Conservation (phyloP, 2,888 invertebrate genomes). For the Mesoligia furuncula region DNA sequence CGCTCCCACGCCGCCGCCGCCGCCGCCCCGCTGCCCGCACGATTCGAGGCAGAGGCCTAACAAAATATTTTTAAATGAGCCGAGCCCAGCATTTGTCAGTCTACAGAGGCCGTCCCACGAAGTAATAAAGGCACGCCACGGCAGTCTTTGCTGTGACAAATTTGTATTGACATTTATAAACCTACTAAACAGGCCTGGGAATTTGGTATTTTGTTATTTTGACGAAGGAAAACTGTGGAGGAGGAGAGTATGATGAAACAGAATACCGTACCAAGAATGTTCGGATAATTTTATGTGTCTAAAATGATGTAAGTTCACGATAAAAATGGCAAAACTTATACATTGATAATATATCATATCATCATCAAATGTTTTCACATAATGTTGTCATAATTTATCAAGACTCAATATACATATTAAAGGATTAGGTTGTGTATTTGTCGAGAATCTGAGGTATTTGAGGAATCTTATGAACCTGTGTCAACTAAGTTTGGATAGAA, state of each 20-base stretch:
- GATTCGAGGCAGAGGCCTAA: no score
- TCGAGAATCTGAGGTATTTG: no score
- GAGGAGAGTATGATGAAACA: neutral
- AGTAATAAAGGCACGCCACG: constrained; percentile 55
- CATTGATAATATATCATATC: no score
- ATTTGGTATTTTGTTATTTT: constrained; percentile 37
- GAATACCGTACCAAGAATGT: neutral
- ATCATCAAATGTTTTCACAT: no score
- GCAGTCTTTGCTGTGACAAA: constrained; percentile 52
- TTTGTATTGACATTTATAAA: constrained; percentile 52
- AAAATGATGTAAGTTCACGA: neutral
- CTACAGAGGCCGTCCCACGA: constrained; percentile 6
- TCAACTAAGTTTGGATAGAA: no score
- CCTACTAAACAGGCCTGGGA: constrained; percentile 21
- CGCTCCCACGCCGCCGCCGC: no score
- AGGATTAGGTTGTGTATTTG: no score
- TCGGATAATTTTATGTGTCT: neutral
- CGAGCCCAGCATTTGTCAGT: constrained; percentile 33
- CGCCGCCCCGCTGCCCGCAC: no score
- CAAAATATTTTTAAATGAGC: constrained; percentile 24
- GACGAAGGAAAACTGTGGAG: neutral
- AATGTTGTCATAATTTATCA: no score
- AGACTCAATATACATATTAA: no score
- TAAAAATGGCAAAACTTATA: no score
- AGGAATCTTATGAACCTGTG: no score